phyloP scores from a whole-genome alignment of 2,888 invertebrate genomes.

The Cantharis lateralis region DNA sequence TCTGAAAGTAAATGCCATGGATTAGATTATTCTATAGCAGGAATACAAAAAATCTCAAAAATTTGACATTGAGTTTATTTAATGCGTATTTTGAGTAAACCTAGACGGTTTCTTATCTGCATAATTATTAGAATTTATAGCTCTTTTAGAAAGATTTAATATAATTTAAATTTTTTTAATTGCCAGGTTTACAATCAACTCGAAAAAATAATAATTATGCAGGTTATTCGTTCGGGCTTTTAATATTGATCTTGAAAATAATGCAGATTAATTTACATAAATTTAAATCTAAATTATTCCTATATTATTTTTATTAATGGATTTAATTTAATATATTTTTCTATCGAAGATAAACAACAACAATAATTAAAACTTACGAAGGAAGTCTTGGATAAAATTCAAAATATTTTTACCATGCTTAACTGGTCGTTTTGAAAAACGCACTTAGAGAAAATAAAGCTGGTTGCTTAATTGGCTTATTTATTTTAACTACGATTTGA shows the following conservation, averaged over 20 bases:
- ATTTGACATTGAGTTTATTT: too few relatives aligned
- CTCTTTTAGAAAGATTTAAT: too few relatives aligned
- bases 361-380: neutral
- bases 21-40: neutral
- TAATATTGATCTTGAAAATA: neutral
- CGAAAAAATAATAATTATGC: too few relatives aligned
- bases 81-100: too few relatives aligned
- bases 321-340: neutral
- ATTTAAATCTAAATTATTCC: neutral
- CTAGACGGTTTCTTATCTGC: too few relatives aligned
- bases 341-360: too few relatives aligned
- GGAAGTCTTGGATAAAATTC: neutral
- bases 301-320: too few relatives aligned
- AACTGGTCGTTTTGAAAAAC: neutral
- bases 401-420: neutral
- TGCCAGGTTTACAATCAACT: too few relatives aligned
- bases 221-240: too few relatives aligned
- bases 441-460: neutral
- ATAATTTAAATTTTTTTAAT: too few relatives aligned
- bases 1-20: conserved; percentile 46
- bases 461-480: neutral
- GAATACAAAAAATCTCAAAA: too few relatives aligned
- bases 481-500: neutral
- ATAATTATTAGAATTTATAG: too few relatives aligned
- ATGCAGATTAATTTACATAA: neutral